Conservation (phyloP, 2,888 invertebrate species). For the Agelastica alni region DNA sequence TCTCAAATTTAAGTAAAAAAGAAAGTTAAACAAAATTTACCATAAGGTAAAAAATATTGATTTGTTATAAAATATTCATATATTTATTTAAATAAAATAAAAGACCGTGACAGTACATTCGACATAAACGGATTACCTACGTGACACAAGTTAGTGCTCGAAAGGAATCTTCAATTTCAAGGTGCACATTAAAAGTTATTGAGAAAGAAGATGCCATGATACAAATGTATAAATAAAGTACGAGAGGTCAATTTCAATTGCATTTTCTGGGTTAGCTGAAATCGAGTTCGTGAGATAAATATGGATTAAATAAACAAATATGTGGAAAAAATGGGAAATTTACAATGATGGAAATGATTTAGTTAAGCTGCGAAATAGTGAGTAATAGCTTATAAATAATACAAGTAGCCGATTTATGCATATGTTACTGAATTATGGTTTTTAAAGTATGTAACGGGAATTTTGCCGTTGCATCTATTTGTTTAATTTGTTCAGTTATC, state of each 20-base stretch:
- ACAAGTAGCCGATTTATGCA: too few species aligned
- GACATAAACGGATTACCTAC: conserved; percentile 7
- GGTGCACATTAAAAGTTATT: conserved; percentile 16
- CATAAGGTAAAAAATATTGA: background rate
- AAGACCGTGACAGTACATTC: conserved; percentile 3
- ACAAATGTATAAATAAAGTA: conserved; percentile 2
- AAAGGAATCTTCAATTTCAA: conserved; percentile 21
- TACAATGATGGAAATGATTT: too few species aligned
- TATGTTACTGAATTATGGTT: too few species aligned
- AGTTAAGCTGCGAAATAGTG: too few species aligned
- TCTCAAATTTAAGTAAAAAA: background rate
- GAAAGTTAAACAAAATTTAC: background rate
- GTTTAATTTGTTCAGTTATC: too few species aligned
- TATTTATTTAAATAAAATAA: too few species aligned
- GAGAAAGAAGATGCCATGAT: conserved; percentile 9
- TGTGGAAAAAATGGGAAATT: too few species aligned
- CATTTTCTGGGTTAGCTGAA: conserved; percentile 17
- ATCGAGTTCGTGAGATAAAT: conserved; percentile 13
- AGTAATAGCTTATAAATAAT: too few species aligned
- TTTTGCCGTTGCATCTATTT: too few species aligned
- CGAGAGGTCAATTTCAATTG: conserved; percentile 10
- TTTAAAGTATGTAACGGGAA: too few species aligned
- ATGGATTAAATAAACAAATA: background rate
- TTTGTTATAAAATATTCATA: too few species aligned
- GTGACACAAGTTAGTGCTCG: conserved; percentile 12